phyloP scores from a whole-genome alignment of 2,797 vertebrate genomes.

The Erethizon dorsatum region DNA sequence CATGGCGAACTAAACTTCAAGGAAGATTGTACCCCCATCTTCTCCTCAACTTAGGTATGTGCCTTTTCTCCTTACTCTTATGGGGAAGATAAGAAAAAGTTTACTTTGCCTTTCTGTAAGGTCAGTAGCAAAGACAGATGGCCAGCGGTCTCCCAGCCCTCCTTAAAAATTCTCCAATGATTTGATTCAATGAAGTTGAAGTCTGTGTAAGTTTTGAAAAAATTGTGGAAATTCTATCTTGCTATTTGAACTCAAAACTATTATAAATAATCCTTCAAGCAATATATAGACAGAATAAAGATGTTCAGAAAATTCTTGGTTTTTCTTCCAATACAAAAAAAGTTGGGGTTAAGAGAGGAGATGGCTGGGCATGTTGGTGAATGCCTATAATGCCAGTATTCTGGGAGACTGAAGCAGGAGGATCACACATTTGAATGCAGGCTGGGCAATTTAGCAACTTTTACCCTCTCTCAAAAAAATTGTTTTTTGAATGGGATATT shows the following conservation, averaged over 20 bases:
- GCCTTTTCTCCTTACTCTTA: neutral
- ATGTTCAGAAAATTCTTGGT: neutral
- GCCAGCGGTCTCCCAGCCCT: neutral
- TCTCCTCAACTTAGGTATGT: neutral
- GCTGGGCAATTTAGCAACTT: neutral
- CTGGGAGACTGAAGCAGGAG: neutral
- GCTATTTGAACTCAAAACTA: neutral
- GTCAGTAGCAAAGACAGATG: neutral
- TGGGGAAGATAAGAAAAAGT: neutral
- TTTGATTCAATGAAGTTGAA: constrained; percentile 30
- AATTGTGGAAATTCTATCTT: neutral
- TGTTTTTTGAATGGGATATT: neutral
- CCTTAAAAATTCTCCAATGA: neutral
- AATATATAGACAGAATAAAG: neutral
- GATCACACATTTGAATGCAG: neutral
- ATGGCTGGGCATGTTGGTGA: neutral
- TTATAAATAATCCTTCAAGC: neutral
- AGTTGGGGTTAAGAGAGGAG: neutral
- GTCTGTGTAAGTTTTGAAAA: neutral
- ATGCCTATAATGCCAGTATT: neutral
- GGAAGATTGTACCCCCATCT: neutral
- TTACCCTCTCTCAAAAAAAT: neutral
- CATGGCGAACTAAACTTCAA: neutral
- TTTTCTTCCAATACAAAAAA: neutral
- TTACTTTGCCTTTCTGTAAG: neutral